phyloP scores from a whole-genome alignment of 2,113 vertebrate species.

The Triplophysa dalaica region DNA sequence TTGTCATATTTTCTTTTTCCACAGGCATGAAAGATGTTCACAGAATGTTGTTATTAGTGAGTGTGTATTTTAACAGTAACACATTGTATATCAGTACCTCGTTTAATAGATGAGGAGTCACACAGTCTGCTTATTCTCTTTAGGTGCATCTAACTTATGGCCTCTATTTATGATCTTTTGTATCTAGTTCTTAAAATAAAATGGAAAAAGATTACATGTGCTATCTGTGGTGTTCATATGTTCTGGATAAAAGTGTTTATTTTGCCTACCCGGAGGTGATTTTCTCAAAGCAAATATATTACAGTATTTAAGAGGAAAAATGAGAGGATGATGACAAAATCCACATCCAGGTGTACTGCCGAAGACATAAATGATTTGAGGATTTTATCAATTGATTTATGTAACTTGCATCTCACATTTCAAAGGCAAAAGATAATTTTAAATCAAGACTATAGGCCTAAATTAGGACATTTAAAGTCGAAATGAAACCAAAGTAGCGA shows the following conservation, averaged over 20 bases:
- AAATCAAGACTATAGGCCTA: too few relatives aligned
- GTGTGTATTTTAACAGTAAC: neutral
- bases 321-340: too few relatives aligned
- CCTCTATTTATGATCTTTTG: slow-evolving; percentile 99
- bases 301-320: too few relatives aligned
- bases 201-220: slow-evolving; percentile 81
- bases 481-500: too few relatives aligned
- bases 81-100: slow-evolving; percentile 25
- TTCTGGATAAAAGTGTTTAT: neutral
- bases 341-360: too few relatives aligned
- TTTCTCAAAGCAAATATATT: too few relatives aligned
- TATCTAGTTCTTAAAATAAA: slow-evolving; percentile 99
- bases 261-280: too few relatives aligned
- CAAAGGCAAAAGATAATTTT: too few relatives aligned
- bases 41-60: slow-evolving; percentile 28
- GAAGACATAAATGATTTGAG: too few relatives aligned
- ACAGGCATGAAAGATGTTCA: slow-evolving; percentile 17
- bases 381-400: too few relatives aligned
- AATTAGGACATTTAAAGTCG: too few relatives aligned
- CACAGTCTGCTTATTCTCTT: slow-evolving; percentile 67
- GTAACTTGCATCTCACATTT: too few relatives aligned
- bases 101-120: slow-evolving; percentile 17
- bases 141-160: slow-evolving; percentile 99
- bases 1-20: neutral
- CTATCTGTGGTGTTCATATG: neutral